Percentiles rank a stretch among this genome's conserved stretches.
Evolutionary conservation across 1,140 invertebrate genomes (phyloP).

Genomic region (Octopus sinensis): DNA sequence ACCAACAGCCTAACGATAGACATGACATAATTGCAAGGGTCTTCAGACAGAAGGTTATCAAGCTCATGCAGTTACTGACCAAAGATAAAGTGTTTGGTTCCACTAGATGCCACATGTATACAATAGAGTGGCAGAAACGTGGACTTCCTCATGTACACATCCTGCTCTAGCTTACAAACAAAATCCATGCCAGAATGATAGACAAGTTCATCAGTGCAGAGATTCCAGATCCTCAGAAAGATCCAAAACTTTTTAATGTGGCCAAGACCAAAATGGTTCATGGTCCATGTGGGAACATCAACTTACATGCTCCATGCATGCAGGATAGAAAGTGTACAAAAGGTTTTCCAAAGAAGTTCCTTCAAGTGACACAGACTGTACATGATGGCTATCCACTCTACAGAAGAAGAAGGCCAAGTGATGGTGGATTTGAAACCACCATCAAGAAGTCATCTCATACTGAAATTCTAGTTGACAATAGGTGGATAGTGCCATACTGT

Average conservation of each 20-base stretch:
- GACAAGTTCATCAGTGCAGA: background rate
- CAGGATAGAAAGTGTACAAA: background rate
- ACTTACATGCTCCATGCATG: background rate
- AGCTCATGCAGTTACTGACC: background rate
- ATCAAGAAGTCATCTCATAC: background rate
- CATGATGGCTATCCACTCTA: background rate
- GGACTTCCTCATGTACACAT: constrained; percentile 1
- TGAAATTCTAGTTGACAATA: background rate
- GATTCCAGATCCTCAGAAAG: background rate
- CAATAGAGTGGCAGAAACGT: background rate
- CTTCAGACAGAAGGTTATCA: constrained; percentile 58
- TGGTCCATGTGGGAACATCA: background rate
- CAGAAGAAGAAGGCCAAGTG: background rate
- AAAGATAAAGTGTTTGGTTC: background rate
- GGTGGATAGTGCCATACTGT: background rate
- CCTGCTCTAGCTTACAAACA: background rate
- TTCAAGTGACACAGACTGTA: background rate
- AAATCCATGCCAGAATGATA: background rate
- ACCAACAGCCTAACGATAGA: constrained; percentile 48
- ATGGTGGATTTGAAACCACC: background rate
- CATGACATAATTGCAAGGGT: constrained; percentile 59
- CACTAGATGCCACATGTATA: background rate
- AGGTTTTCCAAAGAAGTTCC: background rate
- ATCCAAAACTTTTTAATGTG: background rate
- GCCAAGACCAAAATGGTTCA: background rate